Conservation (phyloP, 30 jellyfish, hydroid and myxozoan genomes). For the Rhopilema esculentum region DNA sequence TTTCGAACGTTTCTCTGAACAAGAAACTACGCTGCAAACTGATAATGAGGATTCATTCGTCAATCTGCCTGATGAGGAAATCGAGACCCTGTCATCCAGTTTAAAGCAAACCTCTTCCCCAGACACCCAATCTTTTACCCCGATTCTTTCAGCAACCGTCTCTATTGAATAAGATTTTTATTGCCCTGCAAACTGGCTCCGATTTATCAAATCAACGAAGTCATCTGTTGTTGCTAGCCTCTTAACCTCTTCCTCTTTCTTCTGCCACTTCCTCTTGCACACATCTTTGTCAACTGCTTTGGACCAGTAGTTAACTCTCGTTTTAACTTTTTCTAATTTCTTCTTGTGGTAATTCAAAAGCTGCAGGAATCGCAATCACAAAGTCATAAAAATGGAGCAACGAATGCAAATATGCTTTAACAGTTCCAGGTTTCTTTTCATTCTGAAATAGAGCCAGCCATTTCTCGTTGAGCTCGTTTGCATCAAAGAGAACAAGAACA, state of each 20-base stretch:
- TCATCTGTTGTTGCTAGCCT: not conserved
- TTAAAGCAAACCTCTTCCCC: too few species aligned
- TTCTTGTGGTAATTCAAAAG: not conserved
- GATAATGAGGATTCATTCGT: too few species aligned
- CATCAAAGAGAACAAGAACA: not conserved
- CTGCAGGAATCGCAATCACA: not conserved
- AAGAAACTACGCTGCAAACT: too few species aligned
- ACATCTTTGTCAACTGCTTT: not conserved
- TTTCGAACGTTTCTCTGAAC: too few species aligned
- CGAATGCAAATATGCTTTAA: slow-evolving; percentile 35
- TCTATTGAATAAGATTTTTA: too few species aligned
- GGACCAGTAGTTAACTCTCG: not conserved
- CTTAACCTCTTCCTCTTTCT: not conserved
- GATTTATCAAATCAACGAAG: too few species aligned
- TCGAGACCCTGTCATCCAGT: too few species aligned
- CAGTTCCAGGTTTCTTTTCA: slow-evolving; percentile 20
- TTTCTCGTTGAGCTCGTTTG: not conserved
- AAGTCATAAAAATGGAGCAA: slow-evolving; percentile 9
- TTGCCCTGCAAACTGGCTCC: too few species aligned
- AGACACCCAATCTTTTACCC: too few species aligned
- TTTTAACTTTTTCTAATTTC: too few species aligned
- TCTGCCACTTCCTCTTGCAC: not conserved
- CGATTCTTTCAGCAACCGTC: too few species aligned
- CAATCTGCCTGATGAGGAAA: too few species aligned
- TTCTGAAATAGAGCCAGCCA: slow-evolving; percentile 15